phyloP scores from a whole-genome alignment of 2,113 vertebrate genomes.

The Ia io region DNA sequence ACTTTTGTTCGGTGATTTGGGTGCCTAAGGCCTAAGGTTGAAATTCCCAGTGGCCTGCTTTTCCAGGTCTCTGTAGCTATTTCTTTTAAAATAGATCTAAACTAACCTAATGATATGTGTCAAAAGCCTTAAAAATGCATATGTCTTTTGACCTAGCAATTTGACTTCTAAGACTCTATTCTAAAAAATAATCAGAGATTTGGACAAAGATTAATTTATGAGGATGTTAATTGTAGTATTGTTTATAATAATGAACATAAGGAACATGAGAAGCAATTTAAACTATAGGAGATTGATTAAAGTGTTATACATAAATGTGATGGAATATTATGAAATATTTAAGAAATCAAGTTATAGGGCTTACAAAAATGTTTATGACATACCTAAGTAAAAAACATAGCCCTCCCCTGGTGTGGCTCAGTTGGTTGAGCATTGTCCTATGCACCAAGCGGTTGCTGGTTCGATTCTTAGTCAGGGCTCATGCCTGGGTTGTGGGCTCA shows the following conservation, averaged over 20 bases:
- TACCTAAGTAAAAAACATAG: not conserved
- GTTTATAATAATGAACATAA: conserved; percentile 40
- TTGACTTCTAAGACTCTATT: not conserved
- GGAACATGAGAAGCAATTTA: not conserved
- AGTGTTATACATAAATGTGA: not conserved
- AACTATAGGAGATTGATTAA: not conserved
- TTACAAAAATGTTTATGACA: not conserved
- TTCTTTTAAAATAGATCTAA: conserved; percentile 2
- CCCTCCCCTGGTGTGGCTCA: not conserved
- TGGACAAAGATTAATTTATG: conserved; percentile 6
- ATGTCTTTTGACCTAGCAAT: not conserved
- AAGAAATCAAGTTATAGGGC: conserved; percentile 33
- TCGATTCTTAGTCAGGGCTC: not conserved
- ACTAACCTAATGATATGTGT: not conserved
- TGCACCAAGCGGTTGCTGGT: not conserved
- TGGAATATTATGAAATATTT: not conserved
- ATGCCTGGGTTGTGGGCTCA: not conserved
- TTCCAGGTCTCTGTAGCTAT: not conserved
- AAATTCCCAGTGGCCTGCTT: not conserved
- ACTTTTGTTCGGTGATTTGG: not conserved
- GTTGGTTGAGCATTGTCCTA: not conserved
- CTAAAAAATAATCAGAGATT: conserved; percentile 27
- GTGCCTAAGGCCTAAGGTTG: not conserved
- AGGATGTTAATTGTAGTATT: not conserved
- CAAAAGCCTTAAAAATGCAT: not conserved